Percentiles rank a stretch among this genome's conserved stretches.
phyloP scores from a whole-genome alignment of 1,140 invertebrate species.

The Bombus soroeensis region DNA sequence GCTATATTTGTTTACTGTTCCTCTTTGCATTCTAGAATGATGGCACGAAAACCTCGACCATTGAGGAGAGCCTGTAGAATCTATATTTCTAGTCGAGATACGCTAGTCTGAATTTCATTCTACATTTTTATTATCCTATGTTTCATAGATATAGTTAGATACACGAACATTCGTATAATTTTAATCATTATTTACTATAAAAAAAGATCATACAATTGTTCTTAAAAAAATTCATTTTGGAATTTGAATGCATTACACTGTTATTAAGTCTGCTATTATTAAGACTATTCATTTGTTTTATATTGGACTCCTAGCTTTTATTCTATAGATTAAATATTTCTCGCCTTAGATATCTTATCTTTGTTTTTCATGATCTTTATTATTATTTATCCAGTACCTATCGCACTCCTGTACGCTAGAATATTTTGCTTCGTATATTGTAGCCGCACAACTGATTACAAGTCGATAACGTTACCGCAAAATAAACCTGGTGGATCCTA shows the following conservation, averaged over 20 bases:
- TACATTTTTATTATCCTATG: background rate
- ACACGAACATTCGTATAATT: background rate
- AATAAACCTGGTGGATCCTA: constrained; percentile 85
- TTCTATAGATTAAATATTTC: background rate
- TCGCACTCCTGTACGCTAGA: constrained; percentile 67
- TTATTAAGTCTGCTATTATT: background rate
- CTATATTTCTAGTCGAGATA: constrained; percentile 78
- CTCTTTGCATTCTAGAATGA: constrained; percentile 63
- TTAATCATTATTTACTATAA: background rate
- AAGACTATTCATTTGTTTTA: background rate
- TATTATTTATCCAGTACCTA: background rate
- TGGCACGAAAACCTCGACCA: constrained; percentile 72
- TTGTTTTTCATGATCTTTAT: background rate
- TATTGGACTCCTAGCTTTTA: background rate
- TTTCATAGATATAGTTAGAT: background rate
- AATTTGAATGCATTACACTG: background rate
- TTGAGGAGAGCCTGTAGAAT: constrained; percentile 77
- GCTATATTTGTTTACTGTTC: background rate
- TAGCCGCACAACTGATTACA: constrained; percentile 80
- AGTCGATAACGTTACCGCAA: constrained; percentile 77
- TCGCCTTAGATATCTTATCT: background rate
- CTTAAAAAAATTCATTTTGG: background rate
- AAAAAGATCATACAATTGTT: background rate
- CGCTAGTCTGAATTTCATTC: constrained; percentile 73
- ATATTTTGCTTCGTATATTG: constrained; percentile 68